Evolutionary conservation across 1,140 invertebrate species (phyloP).

Genomic region (Sinonovacula constricta): DNA sequence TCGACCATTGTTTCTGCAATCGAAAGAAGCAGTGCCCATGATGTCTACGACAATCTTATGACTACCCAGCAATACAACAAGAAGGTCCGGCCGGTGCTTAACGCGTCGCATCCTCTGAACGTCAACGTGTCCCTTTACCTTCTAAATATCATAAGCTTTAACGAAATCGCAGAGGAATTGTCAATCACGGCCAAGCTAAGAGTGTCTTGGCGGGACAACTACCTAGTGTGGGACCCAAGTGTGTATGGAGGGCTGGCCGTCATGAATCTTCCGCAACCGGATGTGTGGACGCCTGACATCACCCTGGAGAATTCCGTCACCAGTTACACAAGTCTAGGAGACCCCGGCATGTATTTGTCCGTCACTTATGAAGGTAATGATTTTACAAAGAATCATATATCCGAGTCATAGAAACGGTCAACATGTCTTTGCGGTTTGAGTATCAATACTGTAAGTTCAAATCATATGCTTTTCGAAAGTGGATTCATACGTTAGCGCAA

Average conservation of each 20-base stretch:
- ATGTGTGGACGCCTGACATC: constrained; percentile 52
- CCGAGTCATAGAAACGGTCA: too few relatives aligned
- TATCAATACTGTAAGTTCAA: too few relatives aligned
- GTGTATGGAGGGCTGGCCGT: background rate
- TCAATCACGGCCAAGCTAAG: constrained; percentile 21
- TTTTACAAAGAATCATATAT: too few relatives aligned
- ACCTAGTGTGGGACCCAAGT: constrained; percentile 35
- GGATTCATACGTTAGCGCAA: too few relatives aligned
- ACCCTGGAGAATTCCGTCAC: constrained; percentile 36
- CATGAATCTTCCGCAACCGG: constrained; percentile 25
- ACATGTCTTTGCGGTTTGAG: too few relatives aligned
- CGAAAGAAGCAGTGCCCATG: background rate
- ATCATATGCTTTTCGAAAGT: too few relatives aligned
- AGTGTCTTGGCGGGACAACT: constrained; percentile 45
- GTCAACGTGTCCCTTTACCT: constrained; percentile 29
- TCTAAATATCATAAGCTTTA: constrained; percentile 18
- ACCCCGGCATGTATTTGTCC: constrained; percentile 14
- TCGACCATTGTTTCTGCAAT: too few relatives aligned
- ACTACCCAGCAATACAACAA: constrained; percentile 25
- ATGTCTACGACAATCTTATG: background rate
- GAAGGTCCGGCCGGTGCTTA: constrained; percentile 15
- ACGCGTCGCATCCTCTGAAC: background rate
- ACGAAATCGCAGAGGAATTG: constrained; percentile 40
- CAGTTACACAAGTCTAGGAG: constrained; percentile 24
- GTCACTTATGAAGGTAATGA: constrained; percentile 18